Conservation (phyloP, 2,888 invertebrate genomes). For the Dynastes maya region DNA sequence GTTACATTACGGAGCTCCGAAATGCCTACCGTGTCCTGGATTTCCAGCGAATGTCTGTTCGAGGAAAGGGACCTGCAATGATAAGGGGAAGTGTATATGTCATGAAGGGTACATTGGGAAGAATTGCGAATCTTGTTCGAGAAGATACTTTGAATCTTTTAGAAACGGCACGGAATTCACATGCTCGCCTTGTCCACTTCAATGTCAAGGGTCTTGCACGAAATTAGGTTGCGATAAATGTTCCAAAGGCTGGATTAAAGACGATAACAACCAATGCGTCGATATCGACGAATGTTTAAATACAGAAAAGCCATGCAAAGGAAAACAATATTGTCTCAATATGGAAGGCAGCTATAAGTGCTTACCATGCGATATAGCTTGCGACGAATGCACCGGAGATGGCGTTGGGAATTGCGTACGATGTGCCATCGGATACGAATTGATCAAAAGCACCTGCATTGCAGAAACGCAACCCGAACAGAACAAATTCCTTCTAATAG, state of each 20-base stretch:
- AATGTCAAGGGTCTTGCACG: conserved; percentile 85
- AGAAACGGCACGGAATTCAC: conserved; percentile 82
- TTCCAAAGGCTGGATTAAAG: conserved; percentile 81
- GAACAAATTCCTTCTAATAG: background rate
- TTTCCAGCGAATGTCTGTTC: conserved; percentile 83
- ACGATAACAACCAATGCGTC: conserved; percentile 83
- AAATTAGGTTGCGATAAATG: conserved; percentile 82
- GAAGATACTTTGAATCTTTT: conserved; percentile 82
- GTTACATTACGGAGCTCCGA: conserved; percentile 85
- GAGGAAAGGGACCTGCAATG: conserved; percentile 88
- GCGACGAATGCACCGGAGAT: conserved; percentile 88
- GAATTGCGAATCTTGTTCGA: conserved; percentile 83
- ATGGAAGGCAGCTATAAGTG: conserved; percentile 89
- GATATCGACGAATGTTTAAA: conserved; percentile 89
- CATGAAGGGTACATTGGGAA: conserved; percentile 86
- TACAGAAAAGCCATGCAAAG: conserved; percentile 72
- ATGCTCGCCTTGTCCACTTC: conserved; percentile 84
- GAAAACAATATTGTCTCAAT: conserved; percentile 90
- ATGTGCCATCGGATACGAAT: conserved; percentile 83
- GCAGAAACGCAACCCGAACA: background rate
- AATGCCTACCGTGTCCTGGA: conserved; percentile 88
- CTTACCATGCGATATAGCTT: conserved; percentile 88
- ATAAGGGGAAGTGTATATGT: conserved; percentile 92
- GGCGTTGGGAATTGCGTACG: conserved; percentile 92
- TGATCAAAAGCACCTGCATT: conserved; percentile 82